phyloP scores from a whole-genome alignment of 2,797 vertebrate genomes.

The Eulemur mongoz region DNA sequence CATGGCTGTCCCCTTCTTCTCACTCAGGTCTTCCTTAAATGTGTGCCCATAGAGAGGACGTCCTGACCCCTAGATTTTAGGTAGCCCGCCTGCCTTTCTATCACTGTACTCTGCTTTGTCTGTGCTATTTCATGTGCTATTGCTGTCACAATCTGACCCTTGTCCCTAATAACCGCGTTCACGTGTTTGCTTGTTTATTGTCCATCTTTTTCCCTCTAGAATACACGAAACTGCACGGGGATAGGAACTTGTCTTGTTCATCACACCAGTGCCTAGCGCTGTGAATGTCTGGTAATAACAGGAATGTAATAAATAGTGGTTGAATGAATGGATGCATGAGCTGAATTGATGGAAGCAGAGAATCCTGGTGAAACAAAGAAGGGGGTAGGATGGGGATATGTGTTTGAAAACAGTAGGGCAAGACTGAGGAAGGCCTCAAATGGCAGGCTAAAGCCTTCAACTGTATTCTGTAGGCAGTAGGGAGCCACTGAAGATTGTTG shows the following conservation, averaged over 20 bases:
- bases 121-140: rapidly evolving
- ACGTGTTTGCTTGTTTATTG: neutral
- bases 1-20: neutral
- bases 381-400: neutral
- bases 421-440: neutral
- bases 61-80: neutral
- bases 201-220: neutral
- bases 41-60: neutral
- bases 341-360: neutral
- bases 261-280: neutral
- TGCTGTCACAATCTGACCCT: neutral
- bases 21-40: neutral
- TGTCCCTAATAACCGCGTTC: neutral
- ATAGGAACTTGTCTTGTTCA: neutral
- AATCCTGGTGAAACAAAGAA: neutral
- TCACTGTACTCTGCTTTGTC: neutral
- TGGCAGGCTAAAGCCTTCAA: no score
- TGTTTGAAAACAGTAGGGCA: neutral
- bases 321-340: neutral
- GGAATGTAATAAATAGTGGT: neutral
- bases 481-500: neutral
- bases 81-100: neutral
- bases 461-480: neutral
- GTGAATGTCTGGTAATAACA: neutral
- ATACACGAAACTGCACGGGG: neutral